A percentile compares a stretch with the other conserved stretches of the same genome.
Evolutionary conservation across 2,888 invertebrate genomes (phyloP).

Genomic region (Volucella bombylans): DNA sequence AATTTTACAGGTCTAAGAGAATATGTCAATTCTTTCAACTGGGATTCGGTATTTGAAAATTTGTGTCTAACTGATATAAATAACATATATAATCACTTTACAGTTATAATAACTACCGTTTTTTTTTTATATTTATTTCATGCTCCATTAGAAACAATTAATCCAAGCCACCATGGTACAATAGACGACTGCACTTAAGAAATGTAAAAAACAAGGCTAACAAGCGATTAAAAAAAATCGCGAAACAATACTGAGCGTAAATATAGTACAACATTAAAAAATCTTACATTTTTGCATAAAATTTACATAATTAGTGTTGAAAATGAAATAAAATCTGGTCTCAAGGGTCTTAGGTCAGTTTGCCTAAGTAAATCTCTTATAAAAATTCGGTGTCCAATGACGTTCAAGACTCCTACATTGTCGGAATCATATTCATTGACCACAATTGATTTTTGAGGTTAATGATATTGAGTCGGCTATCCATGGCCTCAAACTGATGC

Average conservation of each 20-base stretch:
- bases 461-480: too few relatives aligned
- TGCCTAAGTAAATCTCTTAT: too few relatives aligned
- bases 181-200: neutral
- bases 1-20: conserved; percentile 3
- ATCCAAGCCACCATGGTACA: neutral
- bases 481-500: too few relatives aligned
- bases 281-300: too few relatives aligned
- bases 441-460: too few relatives aligned
- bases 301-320: neutral
- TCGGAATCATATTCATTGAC: too few relatives aligned
- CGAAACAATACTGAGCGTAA: neutral
- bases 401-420: too few relatives aligned
- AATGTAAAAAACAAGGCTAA: conserved; percentile 8
- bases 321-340: neutral
- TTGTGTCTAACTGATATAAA: neutral
- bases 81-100: too few relatives aligned
- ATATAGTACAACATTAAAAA: too few relatives aligned
- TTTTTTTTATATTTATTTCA: neutral
- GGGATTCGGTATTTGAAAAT: conserved; percentile 25
- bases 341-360: neutral
- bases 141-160: neutral
- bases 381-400: too few relatives aligned
- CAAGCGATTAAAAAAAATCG: neutral
- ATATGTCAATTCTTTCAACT: conserved; percentile 10
- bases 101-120: neutral